Evolutionary conservation across 2,888 invertebrate species (phyloP).

Genomic region (Adelognathus sp.): DNA sequence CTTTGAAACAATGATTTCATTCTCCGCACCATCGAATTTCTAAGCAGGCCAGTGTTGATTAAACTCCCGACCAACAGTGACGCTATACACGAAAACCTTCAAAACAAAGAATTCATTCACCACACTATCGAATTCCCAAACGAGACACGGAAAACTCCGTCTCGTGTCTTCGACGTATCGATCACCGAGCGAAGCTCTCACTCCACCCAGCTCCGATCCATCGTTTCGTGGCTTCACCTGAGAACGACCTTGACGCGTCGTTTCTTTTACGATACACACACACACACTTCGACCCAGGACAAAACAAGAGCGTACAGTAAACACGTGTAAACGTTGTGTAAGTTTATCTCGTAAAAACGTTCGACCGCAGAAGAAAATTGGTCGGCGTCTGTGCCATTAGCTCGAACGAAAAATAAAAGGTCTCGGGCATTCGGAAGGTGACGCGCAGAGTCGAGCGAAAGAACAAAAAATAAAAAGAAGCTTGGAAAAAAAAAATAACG

Average conservation of each 20-base stretch:
- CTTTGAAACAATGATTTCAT: not conserved
- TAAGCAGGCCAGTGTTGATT: no score
- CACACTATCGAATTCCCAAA: no score
- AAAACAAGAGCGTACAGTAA: not conserved
- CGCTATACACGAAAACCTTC: no score
- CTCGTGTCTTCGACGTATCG: no score
- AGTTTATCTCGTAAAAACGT: not conserved
- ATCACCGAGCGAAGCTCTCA: no score
- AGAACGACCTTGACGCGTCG: not conserved
- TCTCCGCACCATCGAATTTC: not conserved
- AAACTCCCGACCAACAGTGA: no score
- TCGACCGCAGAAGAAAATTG: constrained; percentile 38
- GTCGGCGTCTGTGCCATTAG: constrained; percentile 36
- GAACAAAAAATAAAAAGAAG: not conserved
- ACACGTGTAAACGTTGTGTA: not conserved
- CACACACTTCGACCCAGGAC: not conserved
- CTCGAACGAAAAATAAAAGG: constrained; percentile 28
- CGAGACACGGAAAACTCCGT: no score
- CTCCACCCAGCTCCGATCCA: no score
- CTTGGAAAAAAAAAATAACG: not conserved
- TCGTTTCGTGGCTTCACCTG: not conserved
- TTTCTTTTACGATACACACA: constrained; percentile 19
- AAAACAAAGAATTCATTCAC: no score
- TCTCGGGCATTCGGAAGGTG: constrained; percentile 39
- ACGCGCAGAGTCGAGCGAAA: not conserved